Percentiles rank a stretch among this genome's conserved stretches.
phyloP scores from a whole-genome alignment of 2,797 vertebrate genomes.

The Semotilus atromaculatus region DNA sequence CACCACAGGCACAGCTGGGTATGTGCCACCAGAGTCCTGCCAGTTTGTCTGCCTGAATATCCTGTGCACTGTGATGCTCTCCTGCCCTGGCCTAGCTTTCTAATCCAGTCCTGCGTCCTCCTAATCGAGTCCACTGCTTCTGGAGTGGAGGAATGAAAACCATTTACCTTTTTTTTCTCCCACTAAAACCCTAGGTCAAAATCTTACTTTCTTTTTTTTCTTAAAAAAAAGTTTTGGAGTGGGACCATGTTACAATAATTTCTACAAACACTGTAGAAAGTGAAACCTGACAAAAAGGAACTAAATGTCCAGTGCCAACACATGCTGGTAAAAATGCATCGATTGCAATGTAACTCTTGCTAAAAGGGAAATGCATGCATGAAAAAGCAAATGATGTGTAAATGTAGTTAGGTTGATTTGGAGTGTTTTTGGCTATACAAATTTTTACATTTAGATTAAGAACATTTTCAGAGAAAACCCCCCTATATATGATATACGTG shows the following conservation, averaged over 20 bases:
- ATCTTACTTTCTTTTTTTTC: background rate
- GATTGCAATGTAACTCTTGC: background rate
- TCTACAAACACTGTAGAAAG: background rate
- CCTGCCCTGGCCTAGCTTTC: slow-evolving; percentile 13
- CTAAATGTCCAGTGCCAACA: background rate
- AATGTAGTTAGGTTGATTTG: background rate
- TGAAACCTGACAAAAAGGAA: background rate
- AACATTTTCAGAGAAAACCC: background rate
- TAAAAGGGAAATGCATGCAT: background rate
- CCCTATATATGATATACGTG: background rate
- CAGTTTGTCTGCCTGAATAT: slow-evolving; percentile 52
- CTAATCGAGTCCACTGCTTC: slow-evolving; percentile 21
- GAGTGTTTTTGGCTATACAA: background rate
- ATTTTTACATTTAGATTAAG: background rate
- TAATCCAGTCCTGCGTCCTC: slow-evolving; percentile 21
- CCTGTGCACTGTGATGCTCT: slow-evolving; percentile 39
- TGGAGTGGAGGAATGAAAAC: slow-evolving; percentile 20
- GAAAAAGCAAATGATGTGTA: background rate
- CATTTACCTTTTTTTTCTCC: background rate
- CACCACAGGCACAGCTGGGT: slow-evolving; percentile 70
- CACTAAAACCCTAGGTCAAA: background rate
- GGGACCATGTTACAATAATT: too few species aligned
- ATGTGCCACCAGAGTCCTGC: slow-evolving; percentile 61
- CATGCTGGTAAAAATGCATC: background rate
- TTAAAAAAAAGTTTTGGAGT: background rate